Conservation (phyloP, 2,888 invertebrate species). For the Enoplolaimus lenunculus region DNA sequence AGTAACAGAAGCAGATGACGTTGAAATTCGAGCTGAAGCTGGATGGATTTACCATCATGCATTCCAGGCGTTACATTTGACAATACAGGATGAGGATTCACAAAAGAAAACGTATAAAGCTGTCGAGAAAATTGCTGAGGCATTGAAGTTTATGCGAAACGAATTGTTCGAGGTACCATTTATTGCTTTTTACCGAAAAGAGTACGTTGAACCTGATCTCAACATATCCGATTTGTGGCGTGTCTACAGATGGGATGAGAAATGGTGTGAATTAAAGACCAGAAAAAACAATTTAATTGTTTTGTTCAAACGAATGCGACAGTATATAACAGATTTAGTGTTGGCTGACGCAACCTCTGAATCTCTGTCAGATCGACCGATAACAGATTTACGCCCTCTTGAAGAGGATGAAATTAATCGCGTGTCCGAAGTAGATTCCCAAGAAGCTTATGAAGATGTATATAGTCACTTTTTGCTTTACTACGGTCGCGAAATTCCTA, state of each 20-base stretch:
- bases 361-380: conserved; percentile 56
- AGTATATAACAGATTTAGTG: conserved; percentile 67
- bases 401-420: conserved; percentile 59
- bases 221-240: conserved; percentile 92
- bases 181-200: conserved; percentile 94
- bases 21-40: conserved; percentile 80
- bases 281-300: conserved; percentile 66
- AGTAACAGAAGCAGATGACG: conserved; percentile 39
- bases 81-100: conserved; percentile 55
- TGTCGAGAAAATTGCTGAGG: conserved; percentile 77
- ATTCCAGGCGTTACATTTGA: conserved; percentile 67
- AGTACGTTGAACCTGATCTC: conserved; percentile 83
- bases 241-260: conserved; percentile 85
- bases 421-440: conserved; percentile 49
- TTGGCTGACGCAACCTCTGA: conserved; percentile 50
- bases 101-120: conserved; percentile 18
- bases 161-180: conserved; percentile 92
- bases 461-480: conserved; percentile 82
- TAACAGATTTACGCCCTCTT: conserved; percentile 65
- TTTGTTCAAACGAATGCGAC: conserved; percentile 77
- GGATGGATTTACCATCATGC: conserved; percentile 94
- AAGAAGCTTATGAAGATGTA: conserved; percentile 80
- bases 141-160: conserved; percentile 85
- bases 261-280: conserved; percentile 75
- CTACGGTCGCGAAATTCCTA: conserved; percentile 56